Conservation (phyloP, 2,113 vertebrate species). For the Vulpes ferrilata region DNA sequence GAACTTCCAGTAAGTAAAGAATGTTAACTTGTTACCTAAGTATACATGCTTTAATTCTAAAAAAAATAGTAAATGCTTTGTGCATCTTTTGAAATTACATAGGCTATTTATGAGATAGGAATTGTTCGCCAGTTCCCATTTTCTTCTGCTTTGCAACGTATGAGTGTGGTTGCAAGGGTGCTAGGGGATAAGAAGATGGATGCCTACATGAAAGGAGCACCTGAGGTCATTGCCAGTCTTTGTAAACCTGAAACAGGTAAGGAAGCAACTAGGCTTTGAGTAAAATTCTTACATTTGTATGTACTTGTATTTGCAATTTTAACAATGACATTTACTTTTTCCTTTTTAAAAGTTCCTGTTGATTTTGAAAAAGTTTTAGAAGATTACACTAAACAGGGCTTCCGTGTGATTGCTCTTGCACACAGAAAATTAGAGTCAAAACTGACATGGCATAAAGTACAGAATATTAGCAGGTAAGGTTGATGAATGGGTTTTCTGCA, state of each 20-base stretch:
- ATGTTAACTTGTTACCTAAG: conserved; percentile 28
- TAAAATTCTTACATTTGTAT: background rate
- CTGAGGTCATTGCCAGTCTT: conserved; percentile 94
- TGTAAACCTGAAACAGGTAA: conserved; percentile 96
- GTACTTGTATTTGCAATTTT: background rate
- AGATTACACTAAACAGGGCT: conserved; percentile 96
- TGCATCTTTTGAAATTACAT: conserved; percentile 65
- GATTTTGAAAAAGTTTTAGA: conserved; percentile 95
- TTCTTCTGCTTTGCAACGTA: conserved; percentile 96
- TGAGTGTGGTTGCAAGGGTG: conserved; percentile 94
- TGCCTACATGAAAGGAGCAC: conserved; percentile 96
- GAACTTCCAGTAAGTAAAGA: conserved; percentile 93
- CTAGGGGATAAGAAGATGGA: conserved; percentile 97
- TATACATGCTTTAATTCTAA: conserved; percentile 35
- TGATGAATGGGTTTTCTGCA: background rate
- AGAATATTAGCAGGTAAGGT: conserved; percentile 94
- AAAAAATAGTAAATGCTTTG: background rate
- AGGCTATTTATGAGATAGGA: conserved; percentile 96
- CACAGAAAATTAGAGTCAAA: conserved; percentile 96
- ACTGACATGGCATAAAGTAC: conserved; percentile 97
- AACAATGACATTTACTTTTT: conserved; percentile 46
- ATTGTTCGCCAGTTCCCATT: conserved; percentile 98
- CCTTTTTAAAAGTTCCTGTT: conserved; percentile 90
- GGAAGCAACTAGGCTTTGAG: background rate
- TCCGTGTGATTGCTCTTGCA: conserved; percentile 97